Conservation (phyloP, 2,888 invertebrate species). For the Epirrhoe tristata region DNA sequence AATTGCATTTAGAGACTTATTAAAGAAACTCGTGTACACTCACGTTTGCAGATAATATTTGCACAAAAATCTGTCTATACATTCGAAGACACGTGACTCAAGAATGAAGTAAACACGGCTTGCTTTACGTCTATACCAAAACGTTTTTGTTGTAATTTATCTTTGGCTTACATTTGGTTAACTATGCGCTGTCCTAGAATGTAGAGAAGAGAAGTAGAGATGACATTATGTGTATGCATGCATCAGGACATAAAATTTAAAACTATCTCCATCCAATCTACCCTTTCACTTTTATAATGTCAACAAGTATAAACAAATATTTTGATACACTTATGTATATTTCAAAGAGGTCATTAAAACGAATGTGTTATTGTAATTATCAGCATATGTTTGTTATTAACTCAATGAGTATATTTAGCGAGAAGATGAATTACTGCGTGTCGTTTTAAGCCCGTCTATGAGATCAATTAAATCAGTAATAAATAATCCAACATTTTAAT, state of each 20-base stretch:
- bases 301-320: not conserved
- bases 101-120: not conserved
- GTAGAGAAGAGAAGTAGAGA: not conserved
- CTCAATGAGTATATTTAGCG: no score
- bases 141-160: not conserved
- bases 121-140: not conserved
- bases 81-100: not conserved
- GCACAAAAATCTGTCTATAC: not conserved
- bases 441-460: no score
- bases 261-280: not conserved
- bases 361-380: no score
- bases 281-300: slow-evolving; percentile 17
- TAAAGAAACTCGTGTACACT: not conserved
- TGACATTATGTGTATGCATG: not conserved
- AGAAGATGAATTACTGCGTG: no score
- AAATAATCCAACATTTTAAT: no score
- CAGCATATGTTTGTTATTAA: no score
- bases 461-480: no score
- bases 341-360: no score
- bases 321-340: no score
- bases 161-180: no score
- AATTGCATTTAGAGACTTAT: not conserved
- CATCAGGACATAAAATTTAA: not conserved
- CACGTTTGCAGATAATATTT: not conserved
- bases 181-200: no score